phyloP scores from a whole-genome alignment of 2,888 invertebrate genomes.

The Mythimna ferrago region DNA sequence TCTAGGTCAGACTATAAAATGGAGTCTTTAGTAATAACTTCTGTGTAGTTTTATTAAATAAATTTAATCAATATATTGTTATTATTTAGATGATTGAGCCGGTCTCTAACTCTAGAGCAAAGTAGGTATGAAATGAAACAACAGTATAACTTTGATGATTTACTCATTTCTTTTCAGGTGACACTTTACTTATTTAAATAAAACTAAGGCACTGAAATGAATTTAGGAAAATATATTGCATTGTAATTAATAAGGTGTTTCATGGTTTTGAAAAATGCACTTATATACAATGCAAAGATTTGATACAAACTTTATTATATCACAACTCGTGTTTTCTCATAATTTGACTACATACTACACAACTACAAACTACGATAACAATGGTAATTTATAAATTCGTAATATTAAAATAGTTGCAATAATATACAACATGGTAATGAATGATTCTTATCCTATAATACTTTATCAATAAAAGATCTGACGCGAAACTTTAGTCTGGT shows the following conservation, averaged over 20 bases:
- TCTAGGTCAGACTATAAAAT: slow-evolving; percentile 81
- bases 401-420: slow-evolving; percentile 82
- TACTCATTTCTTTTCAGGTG: slow-evolving; percentile 71
- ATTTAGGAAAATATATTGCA: slow-evolving; percentile 64
- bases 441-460: slow-evolving; percentile 83
- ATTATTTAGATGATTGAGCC: slow-evolving; percentile 49
- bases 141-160: slow-evolving; percentile 66
- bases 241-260: slow-evolving; percentile 64
- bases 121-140: slow-evolving; percentile 68
- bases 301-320: slow-evolving; percentile 69
- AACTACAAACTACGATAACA: slow-evolving; percentile 87
- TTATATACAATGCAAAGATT: slow-evolving; percentile 71
- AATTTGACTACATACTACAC: slow-evolving; percentile 74
- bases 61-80: slow-evolving; percentile 79
- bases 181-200: slow-evolving; percentile 64
- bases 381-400: slow-evolving; percentile 87
- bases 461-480: slow-evolving; percentile 74
- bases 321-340: slow-evolving; percentile 73
- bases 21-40: slow-evolving; percentile 83
- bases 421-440: slow-evolving; percentile 79
- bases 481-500: slow-evolving; percentile 70
- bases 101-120: background rate
- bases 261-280: slow-evolving; percentile 52
- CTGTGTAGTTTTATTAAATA: slow-evolving; percentile 89
- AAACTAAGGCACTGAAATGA: slow-evolving; percentile 63